These are phyloP conservation scores for Epistrophella euchroma DNA, from an alignment of 2,888 invertebrate genomes.

Conservation along the genomic window DNA sequence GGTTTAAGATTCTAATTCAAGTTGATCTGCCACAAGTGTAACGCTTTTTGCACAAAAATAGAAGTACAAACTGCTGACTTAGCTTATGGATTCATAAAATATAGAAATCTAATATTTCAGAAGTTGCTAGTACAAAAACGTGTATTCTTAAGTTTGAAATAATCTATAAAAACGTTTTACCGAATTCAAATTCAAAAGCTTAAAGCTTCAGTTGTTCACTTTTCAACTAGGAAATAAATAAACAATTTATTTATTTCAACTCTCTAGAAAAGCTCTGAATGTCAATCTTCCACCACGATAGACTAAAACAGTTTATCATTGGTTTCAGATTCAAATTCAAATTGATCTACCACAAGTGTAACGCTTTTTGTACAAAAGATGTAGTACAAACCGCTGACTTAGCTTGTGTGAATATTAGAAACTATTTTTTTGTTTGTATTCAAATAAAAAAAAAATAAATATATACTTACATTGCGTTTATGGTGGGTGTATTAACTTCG, in stretches of 20 bases:
- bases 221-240: constrained; percentile 66
- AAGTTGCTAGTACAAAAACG: too few species aligned
- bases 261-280: constrained; percentile 36
- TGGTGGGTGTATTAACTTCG: constrained; percentile 91
- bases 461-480: constrained; percentile 94
- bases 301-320: constrained; percentile 80
- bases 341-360: constrained; percentile 79
- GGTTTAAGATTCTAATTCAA: constrained; percentile 62
- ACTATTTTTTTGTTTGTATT: not conserved
- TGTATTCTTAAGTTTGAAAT: too few species aligned
- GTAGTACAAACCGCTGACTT: constrained; percentile 76
- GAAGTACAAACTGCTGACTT: constrained; percentile 76
- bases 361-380: constrained; percentile 78
- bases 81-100: constrained; percentile 5
- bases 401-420: constrained; percentile 5
- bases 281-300: constrained; percentile 78
- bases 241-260: constrained; percentile 33
- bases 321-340: constrained; percentile 62
- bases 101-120: too few species aligned
- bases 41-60: constrained; percentile 78
- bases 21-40: constrained; percentile 79
- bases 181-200: not conserved
- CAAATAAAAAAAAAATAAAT: not conserved
- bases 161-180: not conserved
- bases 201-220: constrained; percentile 16